Conservation (phyloP, 2,113 vertebrate species). For the Hydropotes inermis region DNA sequence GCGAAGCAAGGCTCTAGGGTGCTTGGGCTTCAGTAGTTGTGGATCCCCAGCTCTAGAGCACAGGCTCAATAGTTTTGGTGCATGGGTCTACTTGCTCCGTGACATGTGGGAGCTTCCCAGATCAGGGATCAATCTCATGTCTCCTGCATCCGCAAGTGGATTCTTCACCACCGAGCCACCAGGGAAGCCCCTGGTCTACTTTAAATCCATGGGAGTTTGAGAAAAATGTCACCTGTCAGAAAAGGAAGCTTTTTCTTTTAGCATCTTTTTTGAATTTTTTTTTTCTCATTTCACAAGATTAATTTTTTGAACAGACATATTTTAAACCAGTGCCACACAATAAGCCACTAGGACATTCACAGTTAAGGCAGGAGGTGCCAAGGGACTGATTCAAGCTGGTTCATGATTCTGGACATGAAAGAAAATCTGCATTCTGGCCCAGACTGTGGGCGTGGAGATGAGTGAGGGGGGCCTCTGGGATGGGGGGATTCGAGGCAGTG, state of each 20-base stretch:
- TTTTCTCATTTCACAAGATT: neutral
- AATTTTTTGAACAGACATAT: neutral
- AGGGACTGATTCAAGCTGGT: neutral
- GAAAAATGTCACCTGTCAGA: neutral
- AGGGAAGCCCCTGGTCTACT: neutral
- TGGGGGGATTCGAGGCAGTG: neutral
- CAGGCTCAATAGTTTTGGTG: neutral
- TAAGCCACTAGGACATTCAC: neutral
- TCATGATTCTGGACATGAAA: neutral
- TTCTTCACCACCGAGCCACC: neutral
- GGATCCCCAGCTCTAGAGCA: neutral
- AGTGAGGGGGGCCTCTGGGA: neutral
- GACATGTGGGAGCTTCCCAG: neutral
- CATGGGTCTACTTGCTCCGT: neutral
- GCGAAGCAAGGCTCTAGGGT: neutral
- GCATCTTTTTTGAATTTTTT: neutral
- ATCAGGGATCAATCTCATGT: neutral
- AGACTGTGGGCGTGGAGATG: fast-evolving
- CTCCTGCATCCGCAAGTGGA: neutral
- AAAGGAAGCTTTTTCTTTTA: neutral
- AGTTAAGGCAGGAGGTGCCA: neutral
- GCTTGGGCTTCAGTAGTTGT: neutral
- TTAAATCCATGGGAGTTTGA: neutral
- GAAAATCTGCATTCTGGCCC: neutral
- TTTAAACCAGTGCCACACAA: neutral